A percentile compares a stretch with the other conserved stretches of the same genome.
phyloP scores from a whole-genome alignment of 2,888 invertebrate species.

The Lathronympha strigana region DNA sequence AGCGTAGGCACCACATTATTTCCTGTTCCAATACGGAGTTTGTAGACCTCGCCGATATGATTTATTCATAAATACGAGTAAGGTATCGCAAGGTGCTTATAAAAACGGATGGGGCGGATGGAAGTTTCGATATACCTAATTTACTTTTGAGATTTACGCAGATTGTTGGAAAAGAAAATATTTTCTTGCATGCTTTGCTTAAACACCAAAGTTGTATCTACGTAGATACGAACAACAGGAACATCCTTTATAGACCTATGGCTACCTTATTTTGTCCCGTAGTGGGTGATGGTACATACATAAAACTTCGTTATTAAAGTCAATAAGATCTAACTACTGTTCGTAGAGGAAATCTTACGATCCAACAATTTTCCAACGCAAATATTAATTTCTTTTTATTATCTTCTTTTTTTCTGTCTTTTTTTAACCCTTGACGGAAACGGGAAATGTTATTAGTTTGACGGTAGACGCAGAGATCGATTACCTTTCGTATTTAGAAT shows the following conservation, averaged over 20 bases:
- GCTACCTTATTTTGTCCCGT: too few species aligned
- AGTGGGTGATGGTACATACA: neutral
- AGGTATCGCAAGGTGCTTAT: slow-evolving; percentile 19
- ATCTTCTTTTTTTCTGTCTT: neutral
- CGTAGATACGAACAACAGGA: too few species aligned
- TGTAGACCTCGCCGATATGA: slow-evolving; percentile 32
- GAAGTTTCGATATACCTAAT: slow-evolving; percentile 14
- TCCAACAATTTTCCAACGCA: neutral
- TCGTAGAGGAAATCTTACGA: neutral
- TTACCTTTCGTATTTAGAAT: neutral
- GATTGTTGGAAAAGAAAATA: slow-evolving; percentile 21
- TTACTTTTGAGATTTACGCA: slow-evolving; percentile 19
- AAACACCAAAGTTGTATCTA: too few species aligned
- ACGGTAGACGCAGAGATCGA: neutral
- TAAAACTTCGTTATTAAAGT: neutral
- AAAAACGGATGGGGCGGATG: slow-evolving; percentile 5
- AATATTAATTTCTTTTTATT: neutral
- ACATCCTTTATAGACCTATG: too few species aligned
- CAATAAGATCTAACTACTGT: neutral
- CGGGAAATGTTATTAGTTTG: too few species aligned
- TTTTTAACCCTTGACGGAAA: too few species aligned
- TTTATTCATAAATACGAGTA: slow-evolving; percentile 36
- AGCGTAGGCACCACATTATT: slow-evolving; percentile 32
- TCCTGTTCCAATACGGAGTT: slow-evolving; percentile 39
- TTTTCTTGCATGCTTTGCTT: neutral